Evolutionary conservation across 2,888 invertebrate species (phyloP), one percentile per base, ranked within the genome.

Genomic region (Andrena bicolor): DNA sequence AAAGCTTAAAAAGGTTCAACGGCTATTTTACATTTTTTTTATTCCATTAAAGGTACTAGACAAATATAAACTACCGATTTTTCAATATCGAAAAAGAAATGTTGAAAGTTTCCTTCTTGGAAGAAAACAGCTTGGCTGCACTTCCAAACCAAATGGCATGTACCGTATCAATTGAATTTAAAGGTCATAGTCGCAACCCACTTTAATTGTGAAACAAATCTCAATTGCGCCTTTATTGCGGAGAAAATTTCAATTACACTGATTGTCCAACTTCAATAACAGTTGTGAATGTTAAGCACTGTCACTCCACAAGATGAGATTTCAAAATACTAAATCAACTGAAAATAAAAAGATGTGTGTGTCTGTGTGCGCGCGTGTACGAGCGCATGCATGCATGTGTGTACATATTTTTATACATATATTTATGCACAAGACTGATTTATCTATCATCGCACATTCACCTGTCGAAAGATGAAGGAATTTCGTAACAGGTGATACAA

Each of bases 401-500:
- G 23, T 68, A 32, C 20, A 68, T 32, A 78, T 20, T 35, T 28
- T 48, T 10, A 23, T 51, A 49, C 16, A 35, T 35, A 8, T 48
- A 56, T 74, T 13, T 69, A 80, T 70, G 48, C 65, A 65, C 2
- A 64, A 30, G 41, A 56, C 26, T 68, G 41, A 16, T 41, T 41
- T 41, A 41, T 41, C 41, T 41, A 41, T 32, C 51, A 35, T 60
- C 32, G 68, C 64, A 66, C 77, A 77, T 75, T 75, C 71, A 8
- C 56, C 71, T 78, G 64, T 71, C 53, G 20, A 35, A 61, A 68
- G 32, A 78, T 35, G 30, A 23, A 56, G n/a, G 23, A 20, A 20
- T 23, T 56, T 26, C 23, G 20, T 26, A 23, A 56, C 3, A 56
- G 10, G 53, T 23, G 13, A 56, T 56, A 66, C 16, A 41, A 41